Percentiles rank a stretch among this genome's conserved stretches.
Conservation (phyloP, 2,888 invertebrate species). For the Fabriciana adippe region DNA sequence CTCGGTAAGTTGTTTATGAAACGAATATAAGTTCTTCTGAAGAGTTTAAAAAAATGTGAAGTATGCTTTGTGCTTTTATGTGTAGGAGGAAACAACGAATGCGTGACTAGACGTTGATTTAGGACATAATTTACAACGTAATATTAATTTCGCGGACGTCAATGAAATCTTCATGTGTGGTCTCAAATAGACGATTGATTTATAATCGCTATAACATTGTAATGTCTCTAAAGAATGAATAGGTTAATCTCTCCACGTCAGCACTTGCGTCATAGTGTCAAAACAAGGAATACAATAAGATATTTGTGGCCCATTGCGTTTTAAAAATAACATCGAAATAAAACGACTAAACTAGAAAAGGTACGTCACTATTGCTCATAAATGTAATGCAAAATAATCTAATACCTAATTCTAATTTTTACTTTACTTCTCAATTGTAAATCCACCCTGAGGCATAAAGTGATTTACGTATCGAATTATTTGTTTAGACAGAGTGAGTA, state of each 20-base stretch:
- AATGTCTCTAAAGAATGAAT: constrained; percentile 44
- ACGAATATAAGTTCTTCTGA: constrained; percentile 27
- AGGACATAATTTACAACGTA: constrained; percentile 30
- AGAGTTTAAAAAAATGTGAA: constrained; percentile 30
- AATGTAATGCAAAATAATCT: background rate
- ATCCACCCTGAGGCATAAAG: constrained; percentile 13
- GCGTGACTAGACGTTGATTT: constrained; percentile 30
- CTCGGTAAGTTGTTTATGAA: constrained; percentile 18
- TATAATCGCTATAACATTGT: constrained; percentile 44
- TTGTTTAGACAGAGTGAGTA: constrained; percentile 28
- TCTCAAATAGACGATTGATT: constrained; percentile 44
- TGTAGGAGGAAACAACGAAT: constrained; percentile 23
- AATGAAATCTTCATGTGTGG: constrained; percentile 46
- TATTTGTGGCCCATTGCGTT: constrained; percentile 23
- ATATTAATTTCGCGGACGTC: constrained; percentile 36
- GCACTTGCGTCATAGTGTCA: constrained; percentile 50
- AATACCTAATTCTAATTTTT: too few species aligned
- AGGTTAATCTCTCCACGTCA: constrained; percentile 46
- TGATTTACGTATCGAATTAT: constrained; percentile 19
- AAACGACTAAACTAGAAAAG: constrained; percentile 15
- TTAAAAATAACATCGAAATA: constrained; percentile 24
- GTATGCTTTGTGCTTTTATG: constrained; percentile 33
- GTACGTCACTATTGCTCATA: background rate
- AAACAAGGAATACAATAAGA: constrained; percentile 46
- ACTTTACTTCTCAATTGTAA: too few species aligned